Evolutionary conservation across 1,140 invertebrate genomes (phyloP), one percentile per base, ranked within the genome.

Genomic region (Oreohelix idahoensis): DNA sequence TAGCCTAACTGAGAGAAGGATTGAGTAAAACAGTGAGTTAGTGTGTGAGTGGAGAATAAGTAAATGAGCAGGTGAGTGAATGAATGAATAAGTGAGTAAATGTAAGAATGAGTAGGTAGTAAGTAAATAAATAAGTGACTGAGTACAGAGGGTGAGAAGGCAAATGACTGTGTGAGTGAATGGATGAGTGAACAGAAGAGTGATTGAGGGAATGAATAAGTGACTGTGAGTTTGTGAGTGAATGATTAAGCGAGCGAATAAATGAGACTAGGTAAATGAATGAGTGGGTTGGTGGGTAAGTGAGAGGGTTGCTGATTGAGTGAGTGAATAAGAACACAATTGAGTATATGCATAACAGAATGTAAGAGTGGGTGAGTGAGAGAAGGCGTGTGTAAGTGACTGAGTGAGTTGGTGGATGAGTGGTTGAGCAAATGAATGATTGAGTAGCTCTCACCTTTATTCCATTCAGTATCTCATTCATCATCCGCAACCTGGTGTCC

Each of bases 401-500:
- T 58, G 23, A 23, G 53, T 58, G 53, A 11, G 53, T 58, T 45
- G 5, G 42, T 45, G 5, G 42, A 45, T 45, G 15, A 45, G 42
- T 45, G 42, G 42, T 45, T 15, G 42, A 45, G 42, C 42, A 8
- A 45, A 15, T 45, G 42, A 45, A 45, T 8, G 42, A 45, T 5
- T 45, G 5, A 45, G 42, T n/a, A 23, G 32, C 8, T 58, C 81
- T 81, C 73, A 96, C 97, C 85, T 93, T 92, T 4, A 93, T 93
- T 35, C 93, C 93, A 85, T 87, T 89, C 0, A 93, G 71, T 26
- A 93, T 86, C 85, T 94, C 93, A 84, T 87, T 90, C 86, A 92
- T 90, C 38, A 92, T 70, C 84, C 91, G 92, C 38, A 92, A 86
- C 85, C 95, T 90, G 80, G 92, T 87, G 86, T 95, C 95, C 69